phyloP scores from a whole-genome alignment of 1,140 invertebrate species.

The Achatina immaculata region DNA sequence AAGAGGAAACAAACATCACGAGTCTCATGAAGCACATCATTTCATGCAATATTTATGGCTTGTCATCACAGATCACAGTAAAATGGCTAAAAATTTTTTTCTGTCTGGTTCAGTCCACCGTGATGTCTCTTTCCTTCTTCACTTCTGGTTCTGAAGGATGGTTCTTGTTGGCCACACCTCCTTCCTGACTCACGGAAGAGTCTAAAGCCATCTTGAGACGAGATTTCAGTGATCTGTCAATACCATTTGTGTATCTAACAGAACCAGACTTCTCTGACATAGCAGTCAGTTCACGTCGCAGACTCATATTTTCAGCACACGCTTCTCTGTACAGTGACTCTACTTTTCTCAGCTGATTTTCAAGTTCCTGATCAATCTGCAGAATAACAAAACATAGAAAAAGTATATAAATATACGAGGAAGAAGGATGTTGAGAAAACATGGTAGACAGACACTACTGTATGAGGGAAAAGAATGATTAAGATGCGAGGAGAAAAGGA shows the following conservation, averaged over 20 bases:
- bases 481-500: too few relatives aligned
- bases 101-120: conserved; percentile 11
- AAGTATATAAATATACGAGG: not conserved
- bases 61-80: not conserved
- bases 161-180: not conserved
- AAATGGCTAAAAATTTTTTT: not conserved
- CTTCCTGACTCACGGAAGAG: not conserved
- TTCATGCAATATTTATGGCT: not conserved
- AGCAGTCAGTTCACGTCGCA: conserved; percentile 33
- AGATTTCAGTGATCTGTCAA: not conserved
- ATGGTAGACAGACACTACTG: too few relatives aligned
- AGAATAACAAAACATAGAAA: conserved; percentile 1
- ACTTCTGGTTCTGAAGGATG: not conserved
- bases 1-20: not conserved
- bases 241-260: not conserved
- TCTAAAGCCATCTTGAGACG: conserved; percentile 1
- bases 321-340: conserved; percentile 43
- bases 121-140: conserved; percentile 29
- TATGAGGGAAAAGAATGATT: too few relatives aligned
- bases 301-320: conserved; percentile 34
- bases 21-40: not conserved
- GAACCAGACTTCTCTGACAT: not conserved
- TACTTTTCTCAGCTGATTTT: conserved; percentile 36
- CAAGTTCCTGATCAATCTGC: conserved; percentile 35
- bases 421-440: too few relatives aligned